phyloP scores from a whole-genome alignment of 1,140 invertebrate species.

The Octopus sinensis region DNA sequence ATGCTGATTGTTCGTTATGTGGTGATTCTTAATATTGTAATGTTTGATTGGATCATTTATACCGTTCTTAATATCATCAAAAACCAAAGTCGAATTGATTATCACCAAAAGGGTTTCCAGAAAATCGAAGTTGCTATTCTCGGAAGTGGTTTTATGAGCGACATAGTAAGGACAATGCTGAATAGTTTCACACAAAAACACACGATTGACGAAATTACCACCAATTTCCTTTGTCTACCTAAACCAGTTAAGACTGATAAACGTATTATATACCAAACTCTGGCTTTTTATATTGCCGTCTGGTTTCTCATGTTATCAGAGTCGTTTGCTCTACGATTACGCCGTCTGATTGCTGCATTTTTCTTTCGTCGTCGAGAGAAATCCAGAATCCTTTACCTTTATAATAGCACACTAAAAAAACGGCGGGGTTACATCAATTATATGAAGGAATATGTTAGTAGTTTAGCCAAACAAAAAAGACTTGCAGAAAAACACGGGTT shows the following conservation, averaged over 20 bases:
- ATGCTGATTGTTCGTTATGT: constrained; percentile 33
- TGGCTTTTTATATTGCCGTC: constrained; percentile 26
- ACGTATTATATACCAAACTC: constrained; percentile 25
- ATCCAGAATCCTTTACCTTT: constrained; percentile 42
- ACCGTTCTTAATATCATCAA: constrained; percentile 40
- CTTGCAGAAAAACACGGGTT: constrained; percentile 22
- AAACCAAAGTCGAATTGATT: constrained; percentile 42
- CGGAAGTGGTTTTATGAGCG: constrained; percentile 44
- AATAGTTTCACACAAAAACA: constrained; percentile 37
- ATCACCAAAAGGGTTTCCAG: constrained; percentile 42
- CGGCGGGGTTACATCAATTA: constrained; percentile 36
- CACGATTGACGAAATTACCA: constrained; percentile 34
- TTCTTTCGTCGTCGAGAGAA: constrained; percentile 45
- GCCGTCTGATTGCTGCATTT: constrained; percentile 28
- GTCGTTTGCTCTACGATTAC: constrained; percentile 40
- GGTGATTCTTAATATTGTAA: constrained; percentile 37
- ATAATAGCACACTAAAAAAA: constrained; percentile 49
- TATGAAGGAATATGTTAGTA: constrained; percentile 35
- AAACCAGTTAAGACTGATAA: constrained; percentile 20
- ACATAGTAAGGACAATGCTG: constrained; percentile 39
- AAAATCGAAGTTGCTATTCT: constrained; percentile 31
- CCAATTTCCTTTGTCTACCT: constrained; percentile 41
- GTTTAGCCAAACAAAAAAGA: constrained; percentile 24
- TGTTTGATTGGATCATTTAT: constrained; percentile 39
- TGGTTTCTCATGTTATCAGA: constrained; percentile 38